A percentile compares a stretch with the other conserved stretches of the same genome.
These are phyloP conservation scores for Amaurobius ferox DNA, from an alignment of 2,888 invertebrate species.

Conservation along the genomic window DNA sequence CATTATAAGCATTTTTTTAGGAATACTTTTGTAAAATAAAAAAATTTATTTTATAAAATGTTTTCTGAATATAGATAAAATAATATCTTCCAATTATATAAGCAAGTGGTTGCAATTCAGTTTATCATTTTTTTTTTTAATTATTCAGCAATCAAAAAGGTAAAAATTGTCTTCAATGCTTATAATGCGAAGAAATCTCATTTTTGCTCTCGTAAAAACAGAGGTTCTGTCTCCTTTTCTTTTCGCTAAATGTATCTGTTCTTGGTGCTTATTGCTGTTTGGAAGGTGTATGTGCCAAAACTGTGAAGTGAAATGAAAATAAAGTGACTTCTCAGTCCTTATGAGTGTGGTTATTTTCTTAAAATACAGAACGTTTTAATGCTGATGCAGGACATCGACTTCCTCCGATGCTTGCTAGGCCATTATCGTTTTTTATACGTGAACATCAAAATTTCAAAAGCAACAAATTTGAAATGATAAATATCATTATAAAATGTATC, in stretches of 20 bases:
- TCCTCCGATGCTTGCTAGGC: too few relatives aligned
- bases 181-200: conserved; percentile 2
- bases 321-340: too few relatives aligned
- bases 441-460: too few relatives aligned
- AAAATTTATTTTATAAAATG: not conserved
- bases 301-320: too few relatives aligned
- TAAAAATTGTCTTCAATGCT: not conserved
- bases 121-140: too few relatives aligned
- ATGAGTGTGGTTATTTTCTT: too few relatives aligned
- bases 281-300: conserved; percentile 3
- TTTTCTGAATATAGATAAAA: not conserved
- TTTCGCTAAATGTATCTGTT: not conserved
- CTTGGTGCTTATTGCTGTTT: not conserved
- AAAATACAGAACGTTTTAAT: too few relatives aligned
- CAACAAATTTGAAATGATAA: too few relatives aligned
- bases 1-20: not conserved
- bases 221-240: not conserved
- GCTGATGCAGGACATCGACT: too few relatives aligned
- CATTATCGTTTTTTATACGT: too few relatives aligned
- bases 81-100: not conserved
- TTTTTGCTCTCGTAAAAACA: not conserved
- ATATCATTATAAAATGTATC: too few relatives aligned
- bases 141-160: not conserved
- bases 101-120: not conserved
- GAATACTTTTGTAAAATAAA: not conserved